Percentiles rank a stretch among this genome's conserved stretches.
Conservation (phyloP, 2,113 vertebrate species). For the Poeciliopsis turrubarensis region DNA sequence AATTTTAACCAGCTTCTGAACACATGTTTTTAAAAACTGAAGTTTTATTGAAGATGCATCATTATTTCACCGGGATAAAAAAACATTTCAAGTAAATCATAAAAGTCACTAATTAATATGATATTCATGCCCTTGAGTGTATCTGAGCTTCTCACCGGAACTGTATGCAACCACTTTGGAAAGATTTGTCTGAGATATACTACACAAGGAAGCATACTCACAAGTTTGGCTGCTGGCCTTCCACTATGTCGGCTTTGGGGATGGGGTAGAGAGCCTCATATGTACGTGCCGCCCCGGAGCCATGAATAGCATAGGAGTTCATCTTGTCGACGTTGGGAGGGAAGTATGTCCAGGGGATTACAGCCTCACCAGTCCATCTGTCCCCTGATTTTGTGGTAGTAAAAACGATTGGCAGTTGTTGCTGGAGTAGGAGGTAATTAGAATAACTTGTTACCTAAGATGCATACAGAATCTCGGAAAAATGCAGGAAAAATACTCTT, state of each 20-base stretch:
- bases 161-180: neutral
- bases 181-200: neutral
- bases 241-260: conserved; percentile 65
- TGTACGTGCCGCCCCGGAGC: conserved; percentile 69
- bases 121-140: neutral
- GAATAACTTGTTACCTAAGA: neutral
- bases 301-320: conserved; percentile 82
- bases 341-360: conserved; percentile 79
- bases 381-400: conserved; percentile 58
- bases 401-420: conserved; percentile 79
- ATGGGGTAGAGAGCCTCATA: conserved; percentile 79
- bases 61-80: neutral
- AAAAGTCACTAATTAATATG: neutral
- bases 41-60: neutral
- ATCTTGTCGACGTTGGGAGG: conserved; percentile 79
- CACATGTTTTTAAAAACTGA: too few relatives aligned
- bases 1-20: too few relatives aligned
- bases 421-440: conserved; percentile 62
- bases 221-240: conserved; percentile 76
- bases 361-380: conserved; percentile 71
- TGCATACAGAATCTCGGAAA: neutral
- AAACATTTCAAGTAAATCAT: neutral
- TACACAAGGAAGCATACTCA: conserved; percentile 57
- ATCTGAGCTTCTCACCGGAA: neutral
- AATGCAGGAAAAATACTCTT: neutral